These are phyloP conservation scores for Brenthis daphne DNA, from an alignment of 2,888 invertebrate species.

Conservation along the genomic window DNA sequence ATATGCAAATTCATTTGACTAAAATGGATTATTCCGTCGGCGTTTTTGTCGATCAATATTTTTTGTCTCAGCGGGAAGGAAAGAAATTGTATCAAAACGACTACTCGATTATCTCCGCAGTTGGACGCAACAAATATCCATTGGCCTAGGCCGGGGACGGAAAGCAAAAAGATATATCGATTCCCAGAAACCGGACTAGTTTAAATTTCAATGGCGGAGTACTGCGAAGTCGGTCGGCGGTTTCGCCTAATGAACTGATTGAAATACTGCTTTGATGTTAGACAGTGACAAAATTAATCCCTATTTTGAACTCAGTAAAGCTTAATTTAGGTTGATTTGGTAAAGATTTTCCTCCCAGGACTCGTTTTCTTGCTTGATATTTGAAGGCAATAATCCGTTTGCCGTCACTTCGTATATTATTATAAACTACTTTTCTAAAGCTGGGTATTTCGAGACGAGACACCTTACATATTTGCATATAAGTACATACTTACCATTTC, in stretches of 20 bases:
- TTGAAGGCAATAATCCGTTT: conserved; percentile 20
- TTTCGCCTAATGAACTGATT: conserved; percentile 77
- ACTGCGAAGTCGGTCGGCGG: conserved; percentile 66
- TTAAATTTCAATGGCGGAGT: conserved; percentile 78
- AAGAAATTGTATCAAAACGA: conserved; percentile 5
- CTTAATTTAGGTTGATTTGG: conserved; percentile 12
- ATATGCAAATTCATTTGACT: conserved; percentile 13
- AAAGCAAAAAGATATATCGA: conserved; percentile 53
- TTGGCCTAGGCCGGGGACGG: conserved; percentile 59
- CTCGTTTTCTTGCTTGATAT: conserved; percentile 22
- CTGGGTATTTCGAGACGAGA: not conserved
- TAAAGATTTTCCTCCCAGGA: conserved; percentile 38
- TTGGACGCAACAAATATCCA: conserved; percentile 48
- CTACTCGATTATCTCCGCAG: conserved; percentile 37
- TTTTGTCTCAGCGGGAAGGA: not conserved
- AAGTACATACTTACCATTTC: not conserved
- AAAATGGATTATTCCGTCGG: not conserved
- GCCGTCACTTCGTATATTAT: not conserved
- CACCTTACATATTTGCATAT: not conserved
- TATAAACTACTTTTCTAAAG: no score
- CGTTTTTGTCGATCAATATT: conserved; percentile 8
- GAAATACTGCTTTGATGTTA: conserved; percentile 72
- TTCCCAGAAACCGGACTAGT: conserved; percentile 73
- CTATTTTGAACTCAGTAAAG: conserved; percentile 27
- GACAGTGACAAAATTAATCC: conserved; percentile 43